Conservation (phyloP, 2,888 invertebrate genomes). For the Halictus ligatus region DNA sequence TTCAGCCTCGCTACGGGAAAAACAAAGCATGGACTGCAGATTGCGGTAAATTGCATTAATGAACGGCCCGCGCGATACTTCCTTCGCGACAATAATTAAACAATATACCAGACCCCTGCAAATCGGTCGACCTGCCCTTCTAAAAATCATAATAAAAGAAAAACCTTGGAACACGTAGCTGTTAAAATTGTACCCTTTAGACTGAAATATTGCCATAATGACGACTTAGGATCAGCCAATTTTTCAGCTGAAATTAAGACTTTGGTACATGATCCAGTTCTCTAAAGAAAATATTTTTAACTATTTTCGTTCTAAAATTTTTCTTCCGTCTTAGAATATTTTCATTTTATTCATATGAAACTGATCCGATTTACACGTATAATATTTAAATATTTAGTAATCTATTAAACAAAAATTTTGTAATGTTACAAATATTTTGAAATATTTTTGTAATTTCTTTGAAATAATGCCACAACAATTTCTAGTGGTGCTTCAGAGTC, state of each 20-base stretch:
- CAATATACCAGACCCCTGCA: neutral
- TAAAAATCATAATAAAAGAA: neutral
- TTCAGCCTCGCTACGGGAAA: slow-evolving; percentile 14
- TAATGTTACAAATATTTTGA: no score
- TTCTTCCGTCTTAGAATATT: no score
- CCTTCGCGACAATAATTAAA: neutral
- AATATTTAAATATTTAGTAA: no score
- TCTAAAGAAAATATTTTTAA: neutral
- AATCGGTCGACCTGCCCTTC: neutral
- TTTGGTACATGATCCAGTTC: neutral
- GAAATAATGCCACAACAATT: no score
- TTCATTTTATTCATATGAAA: no score
- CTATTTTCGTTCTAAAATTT: no score
- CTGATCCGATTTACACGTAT: no score
- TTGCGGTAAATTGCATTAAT: slow-evolving; percentile 2
- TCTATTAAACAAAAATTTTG: no score
- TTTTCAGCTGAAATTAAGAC: neutral
- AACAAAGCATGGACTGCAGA: slow-evolving; percentile 6
- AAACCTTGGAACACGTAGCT: neutral
- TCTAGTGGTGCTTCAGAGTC: no score
- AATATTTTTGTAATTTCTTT: no score
- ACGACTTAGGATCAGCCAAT: neutral
- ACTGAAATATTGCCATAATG: neutral
- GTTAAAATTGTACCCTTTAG: no score
- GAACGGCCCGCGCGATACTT: neutral